A percentile compares a stretch with the other conserved stretches of the same genome.
Conservation (phyloP, 2,113 vertebrate genomes). For the Cairina moschata region DNA sequence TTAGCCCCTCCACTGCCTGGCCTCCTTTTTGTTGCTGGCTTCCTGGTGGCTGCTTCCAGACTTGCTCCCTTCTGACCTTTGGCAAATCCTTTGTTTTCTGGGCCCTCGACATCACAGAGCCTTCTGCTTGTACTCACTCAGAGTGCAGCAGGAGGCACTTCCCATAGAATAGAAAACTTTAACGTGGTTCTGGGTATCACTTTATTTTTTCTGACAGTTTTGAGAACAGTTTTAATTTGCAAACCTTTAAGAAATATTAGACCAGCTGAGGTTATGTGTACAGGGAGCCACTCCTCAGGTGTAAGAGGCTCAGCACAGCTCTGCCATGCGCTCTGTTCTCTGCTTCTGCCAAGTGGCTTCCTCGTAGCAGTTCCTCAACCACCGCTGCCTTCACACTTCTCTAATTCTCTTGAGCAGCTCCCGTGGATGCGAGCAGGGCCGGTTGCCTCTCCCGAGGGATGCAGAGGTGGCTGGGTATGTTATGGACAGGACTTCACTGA, state of each 20-base stretch:
- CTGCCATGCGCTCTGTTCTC: rapidly evolving
- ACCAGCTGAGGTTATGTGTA: background rate
- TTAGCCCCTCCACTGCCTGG: background rate
- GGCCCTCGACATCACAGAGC: background rate
- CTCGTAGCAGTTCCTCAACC: background rate
- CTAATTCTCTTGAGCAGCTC: background rate
- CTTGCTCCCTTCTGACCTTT: background rate
- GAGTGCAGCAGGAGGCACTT: background rate
- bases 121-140: background rate
- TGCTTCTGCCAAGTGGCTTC: background rate
- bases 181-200: background rate
- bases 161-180: background rate
- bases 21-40: background rate
- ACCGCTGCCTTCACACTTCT: background rate
- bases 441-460: background rate
- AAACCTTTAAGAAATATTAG: background rate
- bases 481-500: background rate
- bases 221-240: background rate
- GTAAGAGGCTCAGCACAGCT: background rate
- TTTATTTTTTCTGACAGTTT: background rate
- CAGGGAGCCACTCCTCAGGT: background rate
- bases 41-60: background rate
- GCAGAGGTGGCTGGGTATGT: background rate
- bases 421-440: background rate
- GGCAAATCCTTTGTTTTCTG: background rate